A percentile compares a stretch with the other conserved stretches of the same genome.
phyloP scores from a whole-genome alignment of 1,140 invertebrate genomes.

The Brachionus rubens region DNA sequence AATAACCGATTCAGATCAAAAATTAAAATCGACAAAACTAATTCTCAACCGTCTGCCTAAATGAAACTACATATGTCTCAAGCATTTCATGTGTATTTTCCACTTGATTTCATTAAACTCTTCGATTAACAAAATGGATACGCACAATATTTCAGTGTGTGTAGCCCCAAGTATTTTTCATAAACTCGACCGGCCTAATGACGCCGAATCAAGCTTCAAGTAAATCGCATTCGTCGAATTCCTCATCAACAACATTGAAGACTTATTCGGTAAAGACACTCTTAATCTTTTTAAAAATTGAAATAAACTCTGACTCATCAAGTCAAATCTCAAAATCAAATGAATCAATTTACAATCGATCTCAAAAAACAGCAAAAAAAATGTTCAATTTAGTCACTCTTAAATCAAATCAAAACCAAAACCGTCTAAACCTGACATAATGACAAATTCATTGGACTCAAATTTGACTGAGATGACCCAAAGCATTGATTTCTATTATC shows the following conservation, averaged over 20 bases:
- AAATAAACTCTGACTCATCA: neutral
- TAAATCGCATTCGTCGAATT: slow-evolving; percentile 20
- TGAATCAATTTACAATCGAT: too few relatives aligned
- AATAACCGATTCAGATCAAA: too few relatives aligned
- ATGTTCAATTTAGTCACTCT: too few relatives aligned
- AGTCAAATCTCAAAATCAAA: too few relatives aligned
- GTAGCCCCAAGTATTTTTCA: slow-evolving; percentile 36
- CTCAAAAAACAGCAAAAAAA: too few relatives aligned
- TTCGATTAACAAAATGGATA: slow-evolving; percentile 26
- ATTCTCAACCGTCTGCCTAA: too few relatives aligned
- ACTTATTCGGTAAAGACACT: slow-evolving; percentile 11
- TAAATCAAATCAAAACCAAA: too few relatives aligned
- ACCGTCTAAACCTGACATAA: too few relatives aligned
- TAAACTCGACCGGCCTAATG: slow-evolving; percentile 20
- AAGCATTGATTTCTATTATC: too few relatives aligned
- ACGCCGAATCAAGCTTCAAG: slow-evolving; percentile 26
- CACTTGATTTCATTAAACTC: slow-evolving; percentile 7
- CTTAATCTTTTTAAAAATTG: neutral
- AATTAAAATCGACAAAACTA: too few relatives aligned
- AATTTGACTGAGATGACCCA: too few relatives aligned
- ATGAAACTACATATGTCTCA: slow-evolving; percentile 14
- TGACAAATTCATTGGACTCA: too few relatives aligned
- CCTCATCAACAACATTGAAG: neutral
- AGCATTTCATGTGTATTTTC: slow-evolving; percentile 39
- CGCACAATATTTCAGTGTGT: slow-evolving; percentile 37